These are phyloP conservation scores for Drepanosiphum platanoidis DNA, from an alignment of 2,888 invertebrate species.

Conservation along the genomic window DNA sequence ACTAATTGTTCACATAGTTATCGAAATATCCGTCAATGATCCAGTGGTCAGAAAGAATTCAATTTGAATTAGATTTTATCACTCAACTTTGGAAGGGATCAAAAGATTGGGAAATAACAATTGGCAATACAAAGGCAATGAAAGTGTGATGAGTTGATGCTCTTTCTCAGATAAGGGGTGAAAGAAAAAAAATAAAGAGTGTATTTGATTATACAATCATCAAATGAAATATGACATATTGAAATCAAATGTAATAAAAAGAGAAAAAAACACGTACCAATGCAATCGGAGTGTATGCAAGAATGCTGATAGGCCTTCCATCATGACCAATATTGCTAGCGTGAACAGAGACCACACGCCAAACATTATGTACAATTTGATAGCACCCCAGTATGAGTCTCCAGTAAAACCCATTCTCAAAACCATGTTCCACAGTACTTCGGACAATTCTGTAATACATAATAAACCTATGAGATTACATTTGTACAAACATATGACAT, in stretches of 20 bases:
- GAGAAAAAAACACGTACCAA: conserved; percentile 72
- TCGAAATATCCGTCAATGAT: not conserved
- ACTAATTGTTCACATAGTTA: not conserved
- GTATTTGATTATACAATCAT: not conserved
- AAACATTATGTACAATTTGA: conserved; percentile 73
- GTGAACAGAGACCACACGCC: conserved; percentile 83
- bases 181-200: not conserved
- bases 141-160: too few relatives aligned
- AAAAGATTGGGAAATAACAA: too few relatives aligned
- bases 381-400: conserved; percentile 67
- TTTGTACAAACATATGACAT: not conserved
- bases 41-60: not conserved
- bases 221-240: not conserved
- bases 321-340: conserved; percentile 82
- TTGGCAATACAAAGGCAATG: too few relatives aligned
- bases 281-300: conserved; percentile 88
- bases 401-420: conserved; percentile 67
- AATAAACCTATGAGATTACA: not conserved
- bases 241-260: not conserved
- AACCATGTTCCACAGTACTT: conserved; percentile 81
- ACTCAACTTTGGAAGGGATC: not conserved
- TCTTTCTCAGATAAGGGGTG: too few relatives aligned
- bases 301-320: conserved; percentile 93
- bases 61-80: not conserved
- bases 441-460: conserved; percentile 76